Conservation (phyloP, 2,888 invertebrate species). For the Ephialtes manifestator region DNA sequence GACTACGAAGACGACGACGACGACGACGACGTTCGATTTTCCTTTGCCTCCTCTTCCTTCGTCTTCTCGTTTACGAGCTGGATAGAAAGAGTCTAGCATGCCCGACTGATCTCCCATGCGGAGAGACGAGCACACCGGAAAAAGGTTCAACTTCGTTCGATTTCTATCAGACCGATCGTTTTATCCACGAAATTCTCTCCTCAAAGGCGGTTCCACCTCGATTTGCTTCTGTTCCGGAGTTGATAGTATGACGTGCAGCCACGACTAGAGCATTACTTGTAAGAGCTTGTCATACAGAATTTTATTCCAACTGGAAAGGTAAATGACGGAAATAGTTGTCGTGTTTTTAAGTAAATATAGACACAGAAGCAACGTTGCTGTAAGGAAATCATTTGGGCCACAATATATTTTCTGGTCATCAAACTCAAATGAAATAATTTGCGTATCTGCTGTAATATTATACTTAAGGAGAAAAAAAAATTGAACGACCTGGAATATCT, state of each 20-base stretch:
- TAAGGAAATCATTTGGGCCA: too few relatives aligned
- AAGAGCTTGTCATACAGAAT: neutral
- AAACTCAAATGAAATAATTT: too few relatives aligned
- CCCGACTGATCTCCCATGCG: conserved; percentile 75
- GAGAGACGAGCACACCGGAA: conserved; percentile 37
- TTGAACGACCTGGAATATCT: too few relatives aligned
- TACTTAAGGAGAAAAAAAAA: too few relatives aligned
- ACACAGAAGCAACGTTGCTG: too few relatives aligned
- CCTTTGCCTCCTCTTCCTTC: conserved; percentile 65
- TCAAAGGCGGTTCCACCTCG: conserved; percentile 9
- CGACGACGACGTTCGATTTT: conserved; percentile 56
- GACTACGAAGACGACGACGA: too few relatives aligned
- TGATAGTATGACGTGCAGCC: neutral
- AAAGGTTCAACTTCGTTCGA: conserved; percentile 41
- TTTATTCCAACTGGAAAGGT: neutral
- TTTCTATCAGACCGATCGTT: conserved; percentile 51
- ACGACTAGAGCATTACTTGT: neutral
- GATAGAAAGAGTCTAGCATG: conserved; percentile 73
- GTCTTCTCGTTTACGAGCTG: conserved; percentile 79
- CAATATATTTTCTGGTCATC: too few relatives aligned
- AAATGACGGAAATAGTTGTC: neutral
- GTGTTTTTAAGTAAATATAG: neutral
- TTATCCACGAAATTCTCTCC: conserved; percentile 24
- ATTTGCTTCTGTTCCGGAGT: conserved; percentile 31
- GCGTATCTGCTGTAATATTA: too few relatives aligned